Evolutionary conservation across 2,888 invertebrate species (phyloP), one percentile per base, ranked within the genome.

Genomic region (Hedya salicella): DNA sequence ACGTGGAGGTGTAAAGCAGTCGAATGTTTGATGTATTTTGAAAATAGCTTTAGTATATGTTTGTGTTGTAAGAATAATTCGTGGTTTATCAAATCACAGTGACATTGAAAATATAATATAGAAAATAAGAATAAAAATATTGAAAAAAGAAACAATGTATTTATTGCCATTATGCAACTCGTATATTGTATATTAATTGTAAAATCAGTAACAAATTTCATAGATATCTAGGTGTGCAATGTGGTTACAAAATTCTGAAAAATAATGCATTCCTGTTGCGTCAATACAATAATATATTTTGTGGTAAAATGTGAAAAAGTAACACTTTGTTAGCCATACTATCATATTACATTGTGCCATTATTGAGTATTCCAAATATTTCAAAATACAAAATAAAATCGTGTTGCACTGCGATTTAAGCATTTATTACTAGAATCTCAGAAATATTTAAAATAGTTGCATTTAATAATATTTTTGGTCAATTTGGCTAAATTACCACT

Each of bases 341-440:
- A 36, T 17, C 25, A 6, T 19, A 25, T 11, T 53, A n/a, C n/a
- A n/a, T 30, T 56, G 42, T 56, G 56, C 56, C 56, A 56, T 56
- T 56, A 56, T 30, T 6, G 21, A 13, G 13, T 13, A 21, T 46
- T 46, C 11, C 13, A n/a, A 46, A n/a, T 53, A 14, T 40, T 39
- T 17, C 13, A 13, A 21, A 21, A 13, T 46, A 19, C 13, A 19
- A 11, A 46, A 1, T 11, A 17, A 17, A 44, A 17, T 17, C 13
- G 36, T 9, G 6, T 36, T 36, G 9, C 36, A 1, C 6, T 8
- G 36, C 46, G 21, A 44, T 44, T 11, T 4, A 21, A 14, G 54
- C 54, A 42, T 42, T 56, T 56, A 56, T 42, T 9, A 42, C 42
- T 13, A 5, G 42, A 56, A 56, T 56, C 54, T 54, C 54, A 36